These are phyloP conservation scores for Rattus norvegicus DNA, from an alignment of 2,113 vertebrate genomes.

Conservation along the genomic window DNA sequence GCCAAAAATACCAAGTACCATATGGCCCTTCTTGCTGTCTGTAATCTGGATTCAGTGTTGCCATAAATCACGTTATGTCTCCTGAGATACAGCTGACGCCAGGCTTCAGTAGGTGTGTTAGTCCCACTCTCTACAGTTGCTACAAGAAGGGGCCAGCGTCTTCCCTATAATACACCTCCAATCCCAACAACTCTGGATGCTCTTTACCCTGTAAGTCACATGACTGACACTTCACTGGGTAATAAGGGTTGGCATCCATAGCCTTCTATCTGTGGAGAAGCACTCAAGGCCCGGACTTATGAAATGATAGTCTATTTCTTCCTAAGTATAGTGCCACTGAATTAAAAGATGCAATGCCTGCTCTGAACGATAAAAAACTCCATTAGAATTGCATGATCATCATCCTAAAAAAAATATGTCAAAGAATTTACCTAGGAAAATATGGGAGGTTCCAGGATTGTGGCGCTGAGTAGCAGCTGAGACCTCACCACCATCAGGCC, in stretches of 20 bases:
- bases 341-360: not conserved
- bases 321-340: constrained; percentile 13
- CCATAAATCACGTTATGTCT: constrained; percentile 57
- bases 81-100: constrained; percentile 49
- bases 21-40: constrained; percentile 50
- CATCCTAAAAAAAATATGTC: not conserved
- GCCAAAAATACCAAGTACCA: constrained; percentile 61
- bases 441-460: not conserved
- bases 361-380: constrained; percentile 31
- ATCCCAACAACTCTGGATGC: not conserved
- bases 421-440: constrained; percentile 34
- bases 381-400: not conserved
- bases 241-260: not conserved
- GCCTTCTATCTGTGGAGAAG: not conserved
- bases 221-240: not conserved
- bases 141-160: not conserved
- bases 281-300: not conserved
- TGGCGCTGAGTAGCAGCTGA: not conserved
- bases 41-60: constrained; percentile 38
- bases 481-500: not conserved
- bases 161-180: not conserved
- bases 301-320: not conserved
- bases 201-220: not conserved
- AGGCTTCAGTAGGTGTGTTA: constrained; percentile 53
- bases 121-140: not conserved